These are phyloP conservation scores for Hydrochoerus hydrochaeris DNA, from an alignment of 2,113 vertebrate species.

Conservation along the genomic window DNA sequence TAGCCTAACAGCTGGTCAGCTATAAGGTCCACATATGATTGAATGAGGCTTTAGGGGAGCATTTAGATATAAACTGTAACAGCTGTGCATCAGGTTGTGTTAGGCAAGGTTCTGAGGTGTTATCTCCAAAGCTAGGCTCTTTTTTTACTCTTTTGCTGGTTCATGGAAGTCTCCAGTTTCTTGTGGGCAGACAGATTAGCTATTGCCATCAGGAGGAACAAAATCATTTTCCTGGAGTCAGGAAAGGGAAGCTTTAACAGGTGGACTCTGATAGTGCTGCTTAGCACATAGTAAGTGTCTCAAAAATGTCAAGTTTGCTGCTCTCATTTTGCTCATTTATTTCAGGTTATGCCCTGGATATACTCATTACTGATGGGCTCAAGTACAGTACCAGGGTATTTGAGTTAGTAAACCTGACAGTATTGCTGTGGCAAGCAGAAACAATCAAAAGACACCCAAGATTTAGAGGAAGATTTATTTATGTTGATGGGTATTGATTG, in stretches of 20 bases:
- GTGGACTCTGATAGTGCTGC: background rate
- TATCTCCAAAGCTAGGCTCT: background rate
- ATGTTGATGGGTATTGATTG: background rate
- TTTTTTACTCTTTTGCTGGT: background rate
- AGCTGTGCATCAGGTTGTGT: background rate
- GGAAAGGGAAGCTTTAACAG: background rate
- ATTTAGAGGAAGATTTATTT: background rate
- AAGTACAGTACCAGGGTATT: background rate
- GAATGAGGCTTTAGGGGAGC: background rate
- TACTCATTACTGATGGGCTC: background rate
- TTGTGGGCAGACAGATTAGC: background rate
- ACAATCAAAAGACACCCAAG: background rate
- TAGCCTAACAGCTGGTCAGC: background rate
- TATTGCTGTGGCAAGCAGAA: background rate
- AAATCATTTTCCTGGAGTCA: background rate
- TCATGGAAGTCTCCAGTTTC: background rate
- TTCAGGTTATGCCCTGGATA: background rate
- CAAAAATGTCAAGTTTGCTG: background rate
- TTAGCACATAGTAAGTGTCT: background rate
- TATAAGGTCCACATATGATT: background rate
- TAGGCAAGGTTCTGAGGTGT: background rate
- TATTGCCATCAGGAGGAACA: background rate
- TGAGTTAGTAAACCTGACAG: background rate
- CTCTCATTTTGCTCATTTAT: background rate
- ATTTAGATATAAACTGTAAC: background rate